A percentile compares a stretch with the other conserved stretches of the same genome.
Evolutionary conservation across 2,113 vertebrate species (phyloP).

Genomic region (Ophthalmolycus amberensis): DNA sequence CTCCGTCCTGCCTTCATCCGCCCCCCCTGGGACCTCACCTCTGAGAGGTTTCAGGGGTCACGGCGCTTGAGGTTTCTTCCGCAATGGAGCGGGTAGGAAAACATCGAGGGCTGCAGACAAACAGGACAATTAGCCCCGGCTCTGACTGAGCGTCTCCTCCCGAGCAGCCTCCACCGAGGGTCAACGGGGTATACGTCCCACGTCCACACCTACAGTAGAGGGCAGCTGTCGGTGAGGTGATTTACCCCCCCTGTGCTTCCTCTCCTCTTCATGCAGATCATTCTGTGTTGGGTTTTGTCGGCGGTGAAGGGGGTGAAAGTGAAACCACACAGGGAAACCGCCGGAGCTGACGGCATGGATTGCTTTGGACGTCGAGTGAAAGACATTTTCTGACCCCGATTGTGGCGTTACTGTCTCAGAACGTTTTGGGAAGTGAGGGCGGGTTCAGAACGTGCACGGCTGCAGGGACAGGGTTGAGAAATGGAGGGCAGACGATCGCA

Average conservation of each 20-base stretch:
- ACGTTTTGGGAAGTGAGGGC: conserved; percentile 10
- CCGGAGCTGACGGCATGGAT: conserved; percentile 15
- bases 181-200: conserved; percentile 39
- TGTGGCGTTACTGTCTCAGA: conserved; percentile 38
- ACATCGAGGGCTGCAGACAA: conserved; percentile 62
- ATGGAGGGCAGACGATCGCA: conserved; percentile 35
- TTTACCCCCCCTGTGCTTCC: conserved; percentile 29
- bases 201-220: conserved; percentile 60
- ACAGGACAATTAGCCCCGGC: conserved; percentile 67
- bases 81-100: conserved; percentile 52
- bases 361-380: conserved; percentile 21
- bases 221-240: conserved; percentile 48
- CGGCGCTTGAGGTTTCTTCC: conserved; percentile 89
- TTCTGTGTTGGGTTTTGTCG: conserved; percentile 17
- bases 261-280: conserved; percentile 16
- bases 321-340: conserved; percentile 42
- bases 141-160: conserved; percentile 29
- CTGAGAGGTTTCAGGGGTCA: conserved; percentile 79
- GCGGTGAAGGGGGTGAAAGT: conserved; percentile 24
- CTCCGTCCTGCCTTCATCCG: conserved; percentile 37
- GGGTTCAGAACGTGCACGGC: conserved; percentile 11
- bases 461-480: conserved; percentile 10
- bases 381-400: conserved; percentile 19
- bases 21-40: conserved; percentile 59
- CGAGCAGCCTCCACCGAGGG: conserved; percentile 23